These are phyloP conservation scores for Callyntrura guangdongensis DNA, from an alignment of 2,888 invertebrate species.

Conservation along the genomic window DNA sequence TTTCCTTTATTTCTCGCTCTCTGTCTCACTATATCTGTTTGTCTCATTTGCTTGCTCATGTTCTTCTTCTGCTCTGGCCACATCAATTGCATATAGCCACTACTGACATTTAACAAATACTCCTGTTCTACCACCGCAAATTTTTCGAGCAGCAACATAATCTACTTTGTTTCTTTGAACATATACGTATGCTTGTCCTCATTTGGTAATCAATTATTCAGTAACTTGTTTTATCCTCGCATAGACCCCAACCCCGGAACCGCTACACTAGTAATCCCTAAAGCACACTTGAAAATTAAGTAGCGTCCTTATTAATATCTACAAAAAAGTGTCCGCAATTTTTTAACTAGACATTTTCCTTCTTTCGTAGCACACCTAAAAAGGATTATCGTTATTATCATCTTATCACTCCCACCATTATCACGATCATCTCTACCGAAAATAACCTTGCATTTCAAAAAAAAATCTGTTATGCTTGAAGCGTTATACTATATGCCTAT, in stretches of 20 bases:
- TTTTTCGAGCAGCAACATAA: not conserved
- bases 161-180: not conserved
- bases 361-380: not conserved
- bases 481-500: not conserved
- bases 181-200: not conserved
- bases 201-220: slow-evolving; percentile 36
- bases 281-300: too few relatives aligned
- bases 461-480: not conserved
- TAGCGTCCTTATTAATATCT: too few relatives aligned
- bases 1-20: slow-evolving; percentile 24
- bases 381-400: too few relatives aligned
- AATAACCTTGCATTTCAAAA: not conserved
- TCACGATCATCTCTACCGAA: not conserved
- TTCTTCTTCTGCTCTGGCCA: not conserved
- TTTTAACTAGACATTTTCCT: not conserved
- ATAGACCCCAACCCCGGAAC: slow-evolving; percentile 37
- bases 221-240: slow-evolving; percentile 16
- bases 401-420: too few relatives aligned
- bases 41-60: not conserved
- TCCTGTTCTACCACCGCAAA: not conserved
- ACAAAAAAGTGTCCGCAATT: too few relatives aligned
- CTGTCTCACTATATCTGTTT: not conserved
- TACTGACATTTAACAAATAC: not conserved
- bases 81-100: not conserved
- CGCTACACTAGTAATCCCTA: not conserved